phyloP scores from a whole-genome alignment of 2,797 vertebrate genomes.

The Ptychadena robeensis region DNA sequence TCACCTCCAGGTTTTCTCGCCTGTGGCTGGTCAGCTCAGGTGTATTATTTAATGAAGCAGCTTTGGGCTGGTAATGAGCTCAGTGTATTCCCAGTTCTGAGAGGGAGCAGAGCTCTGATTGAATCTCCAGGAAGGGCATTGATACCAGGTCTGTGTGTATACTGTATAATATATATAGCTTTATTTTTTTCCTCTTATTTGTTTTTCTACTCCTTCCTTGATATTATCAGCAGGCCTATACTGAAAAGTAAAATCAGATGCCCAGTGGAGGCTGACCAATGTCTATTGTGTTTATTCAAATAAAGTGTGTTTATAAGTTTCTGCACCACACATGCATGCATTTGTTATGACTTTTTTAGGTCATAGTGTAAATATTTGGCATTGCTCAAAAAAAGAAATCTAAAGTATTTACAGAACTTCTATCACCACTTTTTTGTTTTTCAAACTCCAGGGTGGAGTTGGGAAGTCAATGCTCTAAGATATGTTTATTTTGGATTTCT shows the following conservation, averaged over 20 bases:
- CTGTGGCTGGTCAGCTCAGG: no score
- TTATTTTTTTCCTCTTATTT: no score
- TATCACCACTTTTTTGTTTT: slow-evolving; percentile 26
- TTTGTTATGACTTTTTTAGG: background rate
- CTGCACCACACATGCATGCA: background rate
- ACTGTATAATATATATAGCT: no score
- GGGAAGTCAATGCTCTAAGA: slow-evolving; percentile 17
- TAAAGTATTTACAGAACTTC: background rate
- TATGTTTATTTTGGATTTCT: slow-evolving; percentile 27
- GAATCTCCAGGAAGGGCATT: no score
- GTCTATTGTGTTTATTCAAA: background rate
- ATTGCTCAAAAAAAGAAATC: background rate
- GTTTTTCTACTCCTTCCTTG: no score
- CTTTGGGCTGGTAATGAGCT: no score
- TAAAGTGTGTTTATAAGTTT: background rate
- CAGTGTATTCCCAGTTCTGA: no score
- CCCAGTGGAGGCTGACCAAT: background rate
- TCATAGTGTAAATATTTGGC: slow-evolving; percentile 6
- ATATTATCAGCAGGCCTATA: no score
- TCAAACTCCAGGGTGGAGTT: slow-evolving; percentile 39
- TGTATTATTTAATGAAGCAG: no score
- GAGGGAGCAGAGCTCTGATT: no score
- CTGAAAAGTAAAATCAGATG: background rate
- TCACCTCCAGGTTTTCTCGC: no score
- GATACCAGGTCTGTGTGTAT: no score